Base-by-base conservation (phyloP, 2,797 vertebrate genomes). In the Acipenser ruthenus region DNA sequence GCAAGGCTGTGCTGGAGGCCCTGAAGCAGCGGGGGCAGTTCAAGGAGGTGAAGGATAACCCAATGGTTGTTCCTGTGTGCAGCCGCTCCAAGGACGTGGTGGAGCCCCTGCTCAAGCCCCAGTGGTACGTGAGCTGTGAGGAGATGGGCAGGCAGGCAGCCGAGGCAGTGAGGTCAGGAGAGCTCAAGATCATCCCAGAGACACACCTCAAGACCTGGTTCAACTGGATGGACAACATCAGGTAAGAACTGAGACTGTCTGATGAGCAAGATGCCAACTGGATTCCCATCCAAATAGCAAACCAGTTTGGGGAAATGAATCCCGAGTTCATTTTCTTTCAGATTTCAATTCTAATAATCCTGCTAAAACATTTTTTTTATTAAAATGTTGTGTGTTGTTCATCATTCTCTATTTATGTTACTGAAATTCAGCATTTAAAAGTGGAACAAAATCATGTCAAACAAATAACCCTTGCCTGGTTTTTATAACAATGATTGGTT, bases 21-120 rank as follows among this genome's bases (percentile, higher is more conserved):
- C 84, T 97, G 66, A 92, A 93, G 75, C 88, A 90, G 68, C 79
- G 65, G 67, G 91, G 93, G 6, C 89, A 93, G 10, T 95, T 95
- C 70, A 93, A 87, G 53, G 93, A 92, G 23, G 68, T 92, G 60
- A 87, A 91, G 80, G 94, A 97, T 78, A 95, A 96, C 77, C 94
- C 94, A 8, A 97, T 97, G 95, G 93, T 95, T 60, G 94, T 97
- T 2, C 95, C 95, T 0, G 77, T 97, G 49, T 97, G 95, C 92
- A 97, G 95, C 75, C 95, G 94, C 2, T 97, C 95, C 51, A 95
- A 95, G 78, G 95, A 97, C 49, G 91, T 97, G 0, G 93, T 97
- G 74, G 95, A 97, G 79, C 95, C 94, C 0, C 84, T 97, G 68
- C 73, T 97, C 72, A 92, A 93, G 82, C 94, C 94, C 0, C 95